Evolutionary conservation across 2,797 vertebrate genomes (phyloP).

Genomic region (Neosilurus mollespiculum): DNA sequence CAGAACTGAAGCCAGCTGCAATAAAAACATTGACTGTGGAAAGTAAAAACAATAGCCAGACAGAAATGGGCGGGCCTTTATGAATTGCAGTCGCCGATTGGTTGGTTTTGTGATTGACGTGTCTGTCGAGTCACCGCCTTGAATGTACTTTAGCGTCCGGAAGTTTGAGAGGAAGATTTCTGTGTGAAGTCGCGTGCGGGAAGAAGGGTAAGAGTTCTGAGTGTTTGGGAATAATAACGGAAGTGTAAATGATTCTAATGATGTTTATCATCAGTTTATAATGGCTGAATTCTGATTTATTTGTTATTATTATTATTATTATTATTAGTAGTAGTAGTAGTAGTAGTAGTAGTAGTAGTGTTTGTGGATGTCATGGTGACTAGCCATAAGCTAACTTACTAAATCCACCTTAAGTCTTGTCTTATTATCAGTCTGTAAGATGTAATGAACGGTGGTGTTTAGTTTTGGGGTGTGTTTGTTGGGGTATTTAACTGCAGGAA

Average conservation of each 20-base stretch:
- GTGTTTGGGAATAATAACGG: not conserved
- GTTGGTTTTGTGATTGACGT: constrained; percentile 31
- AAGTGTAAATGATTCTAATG: no score
- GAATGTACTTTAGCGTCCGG: constrained; percentile 26
- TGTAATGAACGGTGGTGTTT: not conserved
- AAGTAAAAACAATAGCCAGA: not conserved
- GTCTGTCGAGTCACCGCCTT: constrained; percentile 16
- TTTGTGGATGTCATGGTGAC: not conserved
- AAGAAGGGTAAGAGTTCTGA: constrained; percentile 5
- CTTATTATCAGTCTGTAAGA: not conserved
- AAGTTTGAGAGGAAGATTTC: constrained; percentile 31
- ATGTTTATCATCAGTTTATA: not conserved
- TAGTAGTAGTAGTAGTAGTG: not conserved
- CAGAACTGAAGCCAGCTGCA: not conserved
- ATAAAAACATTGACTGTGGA: no score
- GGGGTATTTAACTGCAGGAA: not conserved
- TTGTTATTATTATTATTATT: not conserved
- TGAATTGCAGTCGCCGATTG: not conserved
- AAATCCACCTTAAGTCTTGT: not conserved
- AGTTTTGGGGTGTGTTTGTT: not conserved
- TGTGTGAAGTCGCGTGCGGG: not conserved
- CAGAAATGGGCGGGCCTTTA: not conserved
- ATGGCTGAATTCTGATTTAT: not conserved
- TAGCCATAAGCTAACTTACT: not conserved
- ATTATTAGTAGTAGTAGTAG: not conserved